Evolutionary conservation across 2,888 invertebrate species (phyloP).

Genomic region (Vesta saturnalis): DNA sequence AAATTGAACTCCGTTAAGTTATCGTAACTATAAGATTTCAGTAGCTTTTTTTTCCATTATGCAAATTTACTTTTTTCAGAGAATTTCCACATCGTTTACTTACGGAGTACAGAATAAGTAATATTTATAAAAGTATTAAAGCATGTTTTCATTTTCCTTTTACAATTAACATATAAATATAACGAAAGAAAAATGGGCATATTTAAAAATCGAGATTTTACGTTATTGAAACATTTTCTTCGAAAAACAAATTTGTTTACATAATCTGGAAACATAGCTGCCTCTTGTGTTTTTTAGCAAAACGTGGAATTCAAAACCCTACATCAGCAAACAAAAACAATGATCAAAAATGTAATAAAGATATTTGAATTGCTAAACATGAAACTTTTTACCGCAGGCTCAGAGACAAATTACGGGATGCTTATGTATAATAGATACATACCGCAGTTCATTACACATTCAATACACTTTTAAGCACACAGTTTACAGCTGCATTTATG

Average conservation of each 20-base stretch:
- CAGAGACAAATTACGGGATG: conserved; percentile 26
- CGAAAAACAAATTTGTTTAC: conserved; percentile 8
- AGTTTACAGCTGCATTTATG: conserved; percentile 33
- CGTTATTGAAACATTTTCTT: neutral
- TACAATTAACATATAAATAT: conserved; percentile 5
- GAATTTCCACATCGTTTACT: conserved; percentile 11
- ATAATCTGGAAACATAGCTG: neutral
- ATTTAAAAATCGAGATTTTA: neutral
- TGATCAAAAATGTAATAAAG: conserved; percentile 22
- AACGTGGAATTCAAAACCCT: conserved; percentile 6
- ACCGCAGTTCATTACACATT: conserved; percentile 33
- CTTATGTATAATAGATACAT: conserved; percentile 35
- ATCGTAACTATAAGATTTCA: neutral
- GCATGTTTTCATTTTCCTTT: neutral
- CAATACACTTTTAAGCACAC: conserved; percentile 25
- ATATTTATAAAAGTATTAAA: conserved; percentile 3
- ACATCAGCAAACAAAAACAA: conserved; percentile 17
- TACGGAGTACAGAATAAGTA: neutral
- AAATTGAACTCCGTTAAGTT: conserved; percentile 1
- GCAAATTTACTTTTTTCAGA: conserved; percentile 12
- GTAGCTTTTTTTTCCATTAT: conserved; percentile 7
- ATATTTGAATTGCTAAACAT: conserved; percentile 31
- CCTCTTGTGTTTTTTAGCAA: neutral
- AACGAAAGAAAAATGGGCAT: neutral
- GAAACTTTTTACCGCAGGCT: conserved; percentile 22